These are phyloP conservation scores for Meghimatium bilineatum DNA, from an alignment of 2,888 invertebrate species.

Conservation along the genomic window DNA sequence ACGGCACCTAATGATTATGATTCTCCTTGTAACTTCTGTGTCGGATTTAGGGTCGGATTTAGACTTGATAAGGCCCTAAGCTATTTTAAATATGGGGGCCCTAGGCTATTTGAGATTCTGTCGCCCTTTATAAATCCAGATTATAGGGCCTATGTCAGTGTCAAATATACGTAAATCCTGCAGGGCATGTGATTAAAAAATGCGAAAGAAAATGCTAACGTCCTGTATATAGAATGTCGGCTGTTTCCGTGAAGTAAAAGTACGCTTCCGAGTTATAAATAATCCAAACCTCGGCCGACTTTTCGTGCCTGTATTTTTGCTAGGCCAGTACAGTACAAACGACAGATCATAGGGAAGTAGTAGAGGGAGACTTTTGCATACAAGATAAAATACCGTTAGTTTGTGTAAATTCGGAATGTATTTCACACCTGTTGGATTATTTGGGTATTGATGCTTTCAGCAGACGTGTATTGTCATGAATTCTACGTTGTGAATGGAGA, in stretches of 20 bases:
- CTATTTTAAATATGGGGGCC: no score
- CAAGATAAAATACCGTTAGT: not conserved
- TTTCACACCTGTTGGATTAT: constrained; percentile 31
- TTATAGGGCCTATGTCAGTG: no score
- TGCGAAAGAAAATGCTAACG: not conserved
- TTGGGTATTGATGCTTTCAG: not conserved
- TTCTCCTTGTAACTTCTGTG: no score
- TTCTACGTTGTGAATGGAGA: not conserved
- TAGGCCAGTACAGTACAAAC: constrained; percentile 5
- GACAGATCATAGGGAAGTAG: constrained; percentile 26
- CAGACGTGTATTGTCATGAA: not conserved
- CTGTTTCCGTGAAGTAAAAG: not conserved
- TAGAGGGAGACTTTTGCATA: no score
- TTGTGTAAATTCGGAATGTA: not conserved
- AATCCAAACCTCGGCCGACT: constrained; percentile 18
- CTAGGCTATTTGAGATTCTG: no score
- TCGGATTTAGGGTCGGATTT: no score
- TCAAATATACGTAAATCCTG: not conserved
- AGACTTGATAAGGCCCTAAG: no score
- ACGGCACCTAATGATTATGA: no score
- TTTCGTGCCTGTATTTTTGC: not conserved
- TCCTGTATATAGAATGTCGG: not conserved
- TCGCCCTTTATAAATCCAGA: no score
- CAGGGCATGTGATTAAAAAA: not conserved
- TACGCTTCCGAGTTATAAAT: constrained; percentile 8